Conservation (phyloP, 1,140 invertebrate genomes). For the Ceratitis capitata region DNA sequence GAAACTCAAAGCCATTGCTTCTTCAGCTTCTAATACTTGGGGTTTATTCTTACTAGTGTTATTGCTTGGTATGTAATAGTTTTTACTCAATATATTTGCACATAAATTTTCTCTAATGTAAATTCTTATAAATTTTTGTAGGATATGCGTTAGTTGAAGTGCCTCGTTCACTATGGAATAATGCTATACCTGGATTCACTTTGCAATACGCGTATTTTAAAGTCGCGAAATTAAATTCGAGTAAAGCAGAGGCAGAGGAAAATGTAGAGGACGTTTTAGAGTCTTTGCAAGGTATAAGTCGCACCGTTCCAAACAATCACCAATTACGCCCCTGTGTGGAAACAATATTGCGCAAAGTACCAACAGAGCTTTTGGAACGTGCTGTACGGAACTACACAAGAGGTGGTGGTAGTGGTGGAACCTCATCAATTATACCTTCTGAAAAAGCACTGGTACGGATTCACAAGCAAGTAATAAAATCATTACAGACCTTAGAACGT, state of each 20-base stretch:
- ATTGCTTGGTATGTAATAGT: constrained; percentile 70
- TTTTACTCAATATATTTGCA: too few relatives aligned
- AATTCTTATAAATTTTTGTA: constrained; percentile 30
- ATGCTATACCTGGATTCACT: constrained; percentile 80
- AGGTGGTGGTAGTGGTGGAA: constrained; percentile 76
- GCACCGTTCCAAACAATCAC: constrained; percentile 75
- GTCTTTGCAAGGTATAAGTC: constrained; percentile 77
- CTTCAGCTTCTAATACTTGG: constrained; percentile 99
- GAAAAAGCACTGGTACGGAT: constrained; percentile 84
- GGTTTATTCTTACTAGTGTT: constrained; percentile 95
- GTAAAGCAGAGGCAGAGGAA: constrained; percentile 97
- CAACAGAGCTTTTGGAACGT: constrained; percentile 71
- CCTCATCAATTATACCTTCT: constrained; percentile 76
- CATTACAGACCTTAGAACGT: constrained; percentile 85
- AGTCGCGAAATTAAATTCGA: constrained; percentile 95
- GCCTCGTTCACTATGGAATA: constrained; percentile 89
- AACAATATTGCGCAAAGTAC: constrained; percentile 89
- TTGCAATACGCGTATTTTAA: constrained; percentile 95
- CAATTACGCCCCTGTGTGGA: constrained; percentile 78
- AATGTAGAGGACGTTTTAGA: constrained; percentile 93
- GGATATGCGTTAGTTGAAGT: constrained; percentile 98
- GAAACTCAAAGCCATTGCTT: constrained; percentile 95
- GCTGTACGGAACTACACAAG: constrained; percentile 69
- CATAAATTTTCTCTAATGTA: too few relatives aligned
- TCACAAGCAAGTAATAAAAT: constrained; percentile 85